Evolutionary conservation across 1,140 invertebrate species (phyloP), one percentile per base, ranked within the genome.

Genomic region (Chrysomallon squamiferum): DNA sequence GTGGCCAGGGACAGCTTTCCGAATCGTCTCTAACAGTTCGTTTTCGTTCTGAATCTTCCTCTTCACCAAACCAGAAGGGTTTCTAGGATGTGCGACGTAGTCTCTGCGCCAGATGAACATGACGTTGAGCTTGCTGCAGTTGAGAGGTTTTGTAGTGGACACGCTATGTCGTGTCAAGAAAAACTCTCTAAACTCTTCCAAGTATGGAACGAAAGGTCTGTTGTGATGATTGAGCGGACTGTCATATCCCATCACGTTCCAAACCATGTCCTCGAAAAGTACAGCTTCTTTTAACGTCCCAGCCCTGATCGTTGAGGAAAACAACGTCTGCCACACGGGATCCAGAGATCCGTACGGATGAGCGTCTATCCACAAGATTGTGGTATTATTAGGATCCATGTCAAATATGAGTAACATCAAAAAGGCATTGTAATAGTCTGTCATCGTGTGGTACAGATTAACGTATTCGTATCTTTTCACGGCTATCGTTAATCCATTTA

Each of bases 381-480:
- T 76, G 0, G 75, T 62, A 43, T 76, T 60, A 9, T 72, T 47
- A 6, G 73, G 69, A 29, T 68, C 35, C 27, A 66, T 59, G 45
- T 73, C 64, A 43, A 83, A 81, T n/a, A 80, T 59, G 15, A 73
- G 59, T 60, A 77, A 69, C 49, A 83, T 66, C 11, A 85, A 67
- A 59, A 82, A 85, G 4, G 79, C 77, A 65, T 82, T 83, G 61
- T 77, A 84, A 65, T 75, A 81, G 66, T 85, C 82, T 13, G 82
- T 82, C 75, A 85, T 81, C 0, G 80, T 79, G 67, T 85, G 83
- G 65, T 83, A 85, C 25, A 84, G 49, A 67, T 85, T 85, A 3
- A 71, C 82, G 67, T 83, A 85, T 54, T 85, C 83, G 65, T 81
- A 82, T 27, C 83, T 59, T 29, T 65, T 58, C 0, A 81, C 62